Evolutionary conservation across 2,113 vertebrate species (phyloP).

Genomic region (Neodon shergylaensis): DNA sequence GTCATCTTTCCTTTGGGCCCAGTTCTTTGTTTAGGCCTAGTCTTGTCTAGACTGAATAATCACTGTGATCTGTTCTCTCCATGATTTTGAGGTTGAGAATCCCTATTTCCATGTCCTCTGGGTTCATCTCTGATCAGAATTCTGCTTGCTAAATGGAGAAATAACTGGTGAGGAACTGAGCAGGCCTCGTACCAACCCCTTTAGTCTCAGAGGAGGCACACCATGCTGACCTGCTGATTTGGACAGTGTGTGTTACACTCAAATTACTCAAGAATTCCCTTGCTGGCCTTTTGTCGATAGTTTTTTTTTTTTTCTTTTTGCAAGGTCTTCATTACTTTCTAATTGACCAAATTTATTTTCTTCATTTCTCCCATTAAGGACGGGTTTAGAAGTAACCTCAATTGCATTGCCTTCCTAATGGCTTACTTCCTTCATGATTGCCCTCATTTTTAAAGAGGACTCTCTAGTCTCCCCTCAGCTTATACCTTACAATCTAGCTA

Average conservation of each 20-base stretch:
- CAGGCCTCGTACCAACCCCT: background rate
- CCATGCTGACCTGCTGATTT: conserved; percentile 60
- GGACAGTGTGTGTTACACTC: conserved; percentile 23
- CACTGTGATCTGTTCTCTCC: background rate
- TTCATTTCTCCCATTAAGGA: conserved; percentile 66
- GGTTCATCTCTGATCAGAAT: conserved; percentile 22
- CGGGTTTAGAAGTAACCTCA: conserved; percentile 60
- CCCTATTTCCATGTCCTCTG: background rate
- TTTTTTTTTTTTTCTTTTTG: conserved; percentile 60
- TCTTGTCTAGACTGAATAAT: background rate
- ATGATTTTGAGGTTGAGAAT: conserved; percentile 1
- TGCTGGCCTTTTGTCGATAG: conserved; percentile 67
- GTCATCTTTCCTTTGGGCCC: background rate
- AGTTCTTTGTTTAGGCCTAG: background rate
- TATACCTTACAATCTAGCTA: background rate
- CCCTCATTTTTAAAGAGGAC: conserved; percentile 29
- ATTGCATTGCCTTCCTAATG: conserved; percentile 53
- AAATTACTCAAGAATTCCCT: conserved; percentile 67
- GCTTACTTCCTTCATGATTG: conserved; percentile 48
- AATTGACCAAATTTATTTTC: conserved; percentile 75
- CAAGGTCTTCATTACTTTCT: conserved; percentile 77
- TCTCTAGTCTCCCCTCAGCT: background rate
- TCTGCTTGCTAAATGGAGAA: conserved; percentile 54
- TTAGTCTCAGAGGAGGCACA: conserved; percentile 5
- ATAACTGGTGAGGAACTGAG: background rate